Evolutionary conservation across 2,888 invertebrate genomes (phyloP), one percentile per base, ranked within the genome.

Genomic region (Polymixis lichenea): DNA sequence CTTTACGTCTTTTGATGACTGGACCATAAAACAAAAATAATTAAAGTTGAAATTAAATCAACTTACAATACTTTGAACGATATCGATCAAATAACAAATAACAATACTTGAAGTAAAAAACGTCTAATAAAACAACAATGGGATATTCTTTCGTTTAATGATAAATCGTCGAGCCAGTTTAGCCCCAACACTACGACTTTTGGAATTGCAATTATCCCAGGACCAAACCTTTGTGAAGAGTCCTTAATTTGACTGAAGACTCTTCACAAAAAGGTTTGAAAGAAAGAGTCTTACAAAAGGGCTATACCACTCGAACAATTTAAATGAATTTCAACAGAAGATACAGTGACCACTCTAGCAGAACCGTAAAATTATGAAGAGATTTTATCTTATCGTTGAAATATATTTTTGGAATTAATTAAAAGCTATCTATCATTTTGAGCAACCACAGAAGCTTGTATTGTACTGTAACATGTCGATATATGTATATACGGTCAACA

Each of bases 231-330:
- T 53, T 61, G 19, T 60, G 17, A 25, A 53, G 58, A 38, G 46
- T 19, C 51, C 15, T 17, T 66, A 11, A 77, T 66, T 77, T 25
- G 7, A 32, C 13, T 22, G 2, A 60, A 32, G 53, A 32, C n/a
- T 17, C n/a, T 60, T n/a, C 51, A 77, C 28, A 46, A 77, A 77
- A 61, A 46, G 32, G 11, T 55, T 61, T 55, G 2, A 53, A 43
- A 51, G 53, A 38, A 28, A 65, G 4, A 60, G 22, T 22, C 32
- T 78, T 67, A 19, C 9, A 55, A 66, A 49, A n/a, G 32, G 28
- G 32, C 61, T 62, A 56, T 56, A 51, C 6, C 22, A 49, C 3
- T 49, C 22, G 13, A 46, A 15, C 13, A 25, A 56, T 38, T 75
- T 13, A 13, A 53, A 22, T 7, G 0, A 49, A 22, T 25, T 46